Evolutionary conservation across 2,888 invertebrate species (phyloP).

Genomic region (Rhingia rostrata): DNA sequence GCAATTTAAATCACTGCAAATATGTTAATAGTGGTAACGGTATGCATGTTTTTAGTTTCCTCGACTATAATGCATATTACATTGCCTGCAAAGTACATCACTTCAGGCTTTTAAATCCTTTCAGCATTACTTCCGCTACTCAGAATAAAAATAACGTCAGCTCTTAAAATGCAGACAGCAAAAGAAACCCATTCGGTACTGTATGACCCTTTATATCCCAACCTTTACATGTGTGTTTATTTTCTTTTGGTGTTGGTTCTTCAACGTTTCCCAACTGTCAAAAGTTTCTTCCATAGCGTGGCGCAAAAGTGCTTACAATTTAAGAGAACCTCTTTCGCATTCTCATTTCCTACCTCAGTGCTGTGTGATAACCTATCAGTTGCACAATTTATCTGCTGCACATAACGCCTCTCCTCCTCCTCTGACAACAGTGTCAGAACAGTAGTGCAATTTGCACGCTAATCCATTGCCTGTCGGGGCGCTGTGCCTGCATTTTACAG

Average conservation of each 20-base stretch:
- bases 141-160: conserved; percentile 53
- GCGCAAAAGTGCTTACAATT: conserved; percentile 21
- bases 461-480: conserved; percentile 70
- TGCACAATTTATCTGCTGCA: conserved; percentile 58
- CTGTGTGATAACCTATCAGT: conserved; percentile 71
- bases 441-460: conserved; percentile 72
- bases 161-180: conserved; percentile 33
- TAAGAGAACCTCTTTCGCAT: conserved; percentile 32
- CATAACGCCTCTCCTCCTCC: conserved; percentile 2
- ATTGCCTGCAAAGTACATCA: not conserved
- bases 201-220: conserved; percentile 17
- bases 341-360: conserved; percentile 44
- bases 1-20: too few relatives aligned
- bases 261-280: conserved; percentile 26
- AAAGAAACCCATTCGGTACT: not conserved
- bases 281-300: conserved; percentile 26
- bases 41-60: not conserved
- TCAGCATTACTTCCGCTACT: conserved; percentile 49
- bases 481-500: conserved; percentile 57
- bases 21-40: not conserved
- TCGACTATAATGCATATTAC: not conserved
- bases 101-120: conserved; percentile 13
- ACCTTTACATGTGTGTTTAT: conserved; percentile 2
- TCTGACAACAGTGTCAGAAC: conserved; percentile 67
- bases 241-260: not conserved